These are phyloP conservation scores for Halcyon smyrnensis DNA, from an alignment of 2,797 vertebrate species.

Conservation along the genomic window DNA sequence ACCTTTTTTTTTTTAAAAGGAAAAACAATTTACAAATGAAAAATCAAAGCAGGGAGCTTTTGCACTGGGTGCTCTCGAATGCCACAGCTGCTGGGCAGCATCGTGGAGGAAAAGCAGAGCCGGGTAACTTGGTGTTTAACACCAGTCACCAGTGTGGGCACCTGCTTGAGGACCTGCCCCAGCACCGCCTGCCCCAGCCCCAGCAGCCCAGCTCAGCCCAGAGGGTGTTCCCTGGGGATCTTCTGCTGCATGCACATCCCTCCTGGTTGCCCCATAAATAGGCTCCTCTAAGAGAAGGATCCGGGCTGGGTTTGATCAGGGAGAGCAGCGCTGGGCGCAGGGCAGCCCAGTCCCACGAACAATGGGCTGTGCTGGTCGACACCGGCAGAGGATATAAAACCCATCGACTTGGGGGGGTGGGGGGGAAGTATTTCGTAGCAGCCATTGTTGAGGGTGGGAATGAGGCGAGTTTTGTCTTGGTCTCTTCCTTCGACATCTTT, in stretches of 20 bases:
- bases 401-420: background rate
- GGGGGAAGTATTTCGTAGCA: background rate
- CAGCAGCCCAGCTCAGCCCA: background rate
- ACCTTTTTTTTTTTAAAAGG: background rate
- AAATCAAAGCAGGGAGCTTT: background rate
- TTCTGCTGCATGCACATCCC: background rate
- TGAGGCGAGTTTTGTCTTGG: constrained; percentile 48
- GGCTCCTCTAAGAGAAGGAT: background rate
- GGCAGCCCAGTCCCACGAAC: background rate
- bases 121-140: accelerated
- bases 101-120: accelerated
- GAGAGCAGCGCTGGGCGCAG: background rate
- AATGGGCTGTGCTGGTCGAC: background rate
- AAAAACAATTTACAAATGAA: background rate
- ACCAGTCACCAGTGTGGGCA: accelerated
- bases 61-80: background rate
- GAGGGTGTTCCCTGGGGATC: background rate
- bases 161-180: background rate
- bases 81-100: background rate
- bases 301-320: background rate
- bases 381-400: constrained; percentile 30
- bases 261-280: background rate
- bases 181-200: background rate
- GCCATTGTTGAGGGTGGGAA: constrained; percentile 64
- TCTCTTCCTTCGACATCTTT: constrained; percentile 58